Evolutionary conservation across 2,797 vertebrate species (phyloP).

Genomic region (Adelosebastes latens): DNA sequence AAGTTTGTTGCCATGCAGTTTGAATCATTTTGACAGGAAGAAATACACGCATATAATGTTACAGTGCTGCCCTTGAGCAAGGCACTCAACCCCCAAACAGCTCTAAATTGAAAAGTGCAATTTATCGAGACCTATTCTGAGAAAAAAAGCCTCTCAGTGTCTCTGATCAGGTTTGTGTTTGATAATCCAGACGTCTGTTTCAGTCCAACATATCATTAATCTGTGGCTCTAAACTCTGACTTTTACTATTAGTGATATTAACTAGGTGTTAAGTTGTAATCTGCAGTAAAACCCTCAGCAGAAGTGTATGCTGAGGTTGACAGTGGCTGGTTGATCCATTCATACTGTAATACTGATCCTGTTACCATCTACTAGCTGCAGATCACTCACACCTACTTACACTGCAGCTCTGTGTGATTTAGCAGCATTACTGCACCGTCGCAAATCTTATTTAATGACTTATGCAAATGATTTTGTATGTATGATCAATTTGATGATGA

Average conservation of each 20-base stretch:
- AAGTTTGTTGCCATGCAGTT: neutral
- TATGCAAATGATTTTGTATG: neutral
- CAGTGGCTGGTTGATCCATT: conserved; percentile 78
- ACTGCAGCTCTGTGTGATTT: conserved; percentile 40
- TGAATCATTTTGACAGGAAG: neutral
- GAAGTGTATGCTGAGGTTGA: conserved; percentile 74
- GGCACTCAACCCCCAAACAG: neutral
- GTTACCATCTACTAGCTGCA: conserved; percentile 69
- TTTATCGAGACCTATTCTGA: neutral
- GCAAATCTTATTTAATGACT: conserved; percentile 55
- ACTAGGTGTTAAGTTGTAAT: conserved; percentile 82
- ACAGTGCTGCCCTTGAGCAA: neutral
- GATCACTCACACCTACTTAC: conserved; percentile 70
- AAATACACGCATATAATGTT: neutral
- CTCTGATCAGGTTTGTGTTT: conserved; percentile 3
- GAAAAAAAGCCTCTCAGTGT: neutral
- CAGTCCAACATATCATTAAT: conserved; percentile 73
- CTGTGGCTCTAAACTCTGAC: conserved; percentile 71
- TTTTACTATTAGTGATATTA: conserved; percentile 80
- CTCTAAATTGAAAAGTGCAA: neutral
- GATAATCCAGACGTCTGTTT: conserved; percentile 66
- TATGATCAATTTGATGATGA: neutral
- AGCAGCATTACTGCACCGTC: conserved; percentile 41
- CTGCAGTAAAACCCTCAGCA: conserved; percentile 73
- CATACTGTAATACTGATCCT: conserved; percentile 79